Evolutionary conservation across 2,113 vertebrate genomes (phyloP).

Genomic region (Caloenas nicobarica): DNA sequence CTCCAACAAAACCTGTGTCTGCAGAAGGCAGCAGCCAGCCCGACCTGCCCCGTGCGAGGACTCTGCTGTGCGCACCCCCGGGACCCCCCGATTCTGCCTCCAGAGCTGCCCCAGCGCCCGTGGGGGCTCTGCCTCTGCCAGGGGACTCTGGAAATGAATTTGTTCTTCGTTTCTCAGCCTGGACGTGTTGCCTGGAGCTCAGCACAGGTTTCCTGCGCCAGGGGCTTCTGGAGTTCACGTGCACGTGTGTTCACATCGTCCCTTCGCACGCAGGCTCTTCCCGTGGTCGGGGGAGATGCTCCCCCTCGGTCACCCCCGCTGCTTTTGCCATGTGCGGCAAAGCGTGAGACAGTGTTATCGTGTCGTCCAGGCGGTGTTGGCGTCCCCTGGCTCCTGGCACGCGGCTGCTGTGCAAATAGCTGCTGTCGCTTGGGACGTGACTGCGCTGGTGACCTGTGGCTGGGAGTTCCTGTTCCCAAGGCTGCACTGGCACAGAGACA

Average conservation of each 20-base stretch:
- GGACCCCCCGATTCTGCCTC: neutral
- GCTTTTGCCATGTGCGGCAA: too few relatives aligned
- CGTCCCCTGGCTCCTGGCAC: neutral
- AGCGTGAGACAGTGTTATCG: too few relatives aligned
- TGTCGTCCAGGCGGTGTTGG: neutral
- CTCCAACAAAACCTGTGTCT: neutral
- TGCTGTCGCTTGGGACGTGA: neutral
- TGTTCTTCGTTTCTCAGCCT: neutral
- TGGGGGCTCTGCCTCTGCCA: rapidly evolving
- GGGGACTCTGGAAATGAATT: neutral
- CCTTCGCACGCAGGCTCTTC: neutral
- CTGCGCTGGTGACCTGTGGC: neutral
- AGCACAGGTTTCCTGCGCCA: neutral
- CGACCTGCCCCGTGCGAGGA: rapidly evolving
- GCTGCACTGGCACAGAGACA: neutral
- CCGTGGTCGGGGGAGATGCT: neutral
- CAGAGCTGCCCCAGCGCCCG: neutral
- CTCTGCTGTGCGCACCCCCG: neutral
- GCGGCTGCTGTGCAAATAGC: neutral
- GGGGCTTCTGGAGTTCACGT: rapidly evolving
- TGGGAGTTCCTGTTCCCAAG: slow-evolving; percentile 23
- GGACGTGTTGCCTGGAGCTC: neutral
- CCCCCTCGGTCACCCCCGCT: neutral
- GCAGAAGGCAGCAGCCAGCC: neutral
- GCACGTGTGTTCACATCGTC: rapidly evolving